phyloP scores from a whole-genome alignment of 2,888 invertebrate genomes.

The Xestia rhomboidea region DNA sequence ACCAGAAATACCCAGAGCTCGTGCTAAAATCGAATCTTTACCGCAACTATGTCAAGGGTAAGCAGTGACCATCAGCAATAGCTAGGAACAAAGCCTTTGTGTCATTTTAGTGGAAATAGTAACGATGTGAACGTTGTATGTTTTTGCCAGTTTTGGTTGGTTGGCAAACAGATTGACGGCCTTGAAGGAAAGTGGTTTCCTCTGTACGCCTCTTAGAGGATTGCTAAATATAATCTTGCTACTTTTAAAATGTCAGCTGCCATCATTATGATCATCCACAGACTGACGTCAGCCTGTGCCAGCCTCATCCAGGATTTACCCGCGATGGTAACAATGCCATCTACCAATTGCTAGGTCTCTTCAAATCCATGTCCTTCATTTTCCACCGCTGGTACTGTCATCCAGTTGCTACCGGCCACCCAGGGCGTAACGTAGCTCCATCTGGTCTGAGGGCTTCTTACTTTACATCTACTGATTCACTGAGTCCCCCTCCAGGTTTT shows the following conservation, averaged over 20 bases:
- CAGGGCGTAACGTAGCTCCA: background rate
- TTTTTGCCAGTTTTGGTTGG: background rate
- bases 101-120: conserved; percentile 13
- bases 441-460: background rate
- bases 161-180: background rate
- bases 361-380: background rate
- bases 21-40: conserved; percentile 39
- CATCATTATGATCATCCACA: background rate
- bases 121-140: conserved; percentile 7
- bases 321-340: background rate
- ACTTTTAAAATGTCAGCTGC: background rate
- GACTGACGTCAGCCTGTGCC: background rate
- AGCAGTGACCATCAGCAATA: conserved; percentile 32
- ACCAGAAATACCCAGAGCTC: conserved; percentile 42
- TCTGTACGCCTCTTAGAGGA: background rate
- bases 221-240: background rate
- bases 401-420: background rate
- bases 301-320: background rate
- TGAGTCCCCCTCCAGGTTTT: background rate
- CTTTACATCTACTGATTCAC: background rate
- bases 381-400: background rate
- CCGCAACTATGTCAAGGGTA: conserved; percentile 51
- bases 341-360: background rate
- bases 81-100: conserved; percentile 45
- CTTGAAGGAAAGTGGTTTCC: background rate